phyloP scores from a whole-genome alignment of 1,140 invertebrate genomes.

The Listronotus oregonensis region DNA sequence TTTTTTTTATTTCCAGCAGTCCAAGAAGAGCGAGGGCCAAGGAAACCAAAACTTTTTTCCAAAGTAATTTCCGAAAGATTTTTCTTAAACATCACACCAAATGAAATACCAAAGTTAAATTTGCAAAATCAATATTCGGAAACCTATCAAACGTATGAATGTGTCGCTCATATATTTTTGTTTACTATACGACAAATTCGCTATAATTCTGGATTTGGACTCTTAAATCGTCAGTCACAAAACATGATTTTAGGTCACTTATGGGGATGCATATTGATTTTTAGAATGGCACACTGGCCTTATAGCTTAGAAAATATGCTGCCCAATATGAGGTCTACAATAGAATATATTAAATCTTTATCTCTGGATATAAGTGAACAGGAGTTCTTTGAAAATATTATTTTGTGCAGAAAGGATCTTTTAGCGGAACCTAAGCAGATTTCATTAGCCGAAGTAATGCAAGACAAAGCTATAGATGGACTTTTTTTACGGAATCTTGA shows the following conservation, averaged over 20 bases:
- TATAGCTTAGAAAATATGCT: conserved; percentile 51
- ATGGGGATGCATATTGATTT: conserved; percentile 63
- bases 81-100: conserved; percentile 7
- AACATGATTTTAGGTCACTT: conserved; percentile 59
- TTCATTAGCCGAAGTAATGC: conserved; percentile 36
- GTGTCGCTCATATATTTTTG: conserved; percentile 62
- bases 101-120: conserved; percentile 11
- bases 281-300: conserved; percentile 66
- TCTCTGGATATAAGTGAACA: conserved; percentile 63
- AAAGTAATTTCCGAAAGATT: conserved; percentile 1
- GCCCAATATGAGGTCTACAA: conserved; percentile 38
- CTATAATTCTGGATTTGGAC: conserved; percentile 57
- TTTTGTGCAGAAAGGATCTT: conserved; percentile 64
- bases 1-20: conserved; percentile 64
- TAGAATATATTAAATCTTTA: conserved; percentile 53
- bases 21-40: conserved; percentile 79
- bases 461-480: conserved; percentile 40
- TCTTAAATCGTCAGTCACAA: conserved; percentile 57
- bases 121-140: conserved; percentile 2
- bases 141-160: conserved; percentile 45
- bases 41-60: conserved; percentile 58
- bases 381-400: conserved; percentile 66
- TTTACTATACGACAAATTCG: conserved; percentile 59
- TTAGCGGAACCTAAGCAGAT: conserved; percentile 39
- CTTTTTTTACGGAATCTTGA: conserved; percentile 40